A percentile compares a stretch with the other conserved stretches of the same genome.
These are phyloP conservation scores for Hyphantria cunea DNA, from an alignment of 1,140 invertebrate genomes.

Conservation along the genomic window DNA sequence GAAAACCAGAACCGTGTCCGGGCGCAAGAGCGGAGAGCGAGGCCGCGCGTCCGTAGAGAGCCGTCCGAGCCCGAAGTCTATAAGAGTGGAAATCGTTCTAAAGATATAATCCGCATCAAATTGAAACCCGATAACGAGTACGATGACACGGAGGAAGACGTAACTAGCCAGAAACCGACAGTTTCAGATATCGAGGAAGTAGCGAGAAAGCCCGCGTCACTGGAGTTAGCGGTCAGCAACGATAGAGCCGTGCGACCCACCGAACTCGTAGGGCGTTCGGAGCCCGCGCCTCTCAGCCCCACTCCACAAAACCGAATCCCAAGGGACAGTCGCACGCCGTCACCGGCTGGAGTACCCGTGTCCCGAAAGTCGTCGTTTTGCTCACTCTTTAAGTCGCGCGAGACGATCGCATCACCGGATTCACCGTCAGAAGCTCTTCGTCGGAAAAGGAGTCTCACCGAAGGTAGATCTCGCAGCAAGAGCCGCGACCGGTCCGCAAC, in stretches of 20 bases:
- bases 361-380: constrained; percentile 91
- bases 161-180: neutral
- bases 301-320: constrained; percentile 21
- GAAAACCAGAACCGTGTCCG: constrained; percentile 61
- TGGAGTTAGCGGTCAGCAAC: constrained; percentile 64
- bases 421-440: constrained; percentile 81
- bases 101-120: constrained; percentile 84
- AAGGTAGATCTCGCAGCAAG: constrained; percentile 84
- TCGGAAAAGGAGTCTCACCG: constrained; percentile 71
- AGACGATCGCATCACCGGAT: constrained; percentile 84
- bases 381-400: constrained; percentile 87
- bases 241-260: constrained; percentile 29
- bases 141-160: constrained; percentile 69
- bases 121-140: constrained; percentile 86
- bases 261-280: constrained; percentile 21
- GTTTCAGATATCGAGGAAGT: neutral
- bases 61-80: constrained; percentile 56
- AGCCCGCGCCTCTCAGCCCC: constrained; percentile 37
- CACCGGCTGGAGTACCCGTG: constrained; percentile 77
- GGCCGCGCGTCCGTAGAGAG: constrained; percentile 52
- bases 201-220: constrained; percentile 68
- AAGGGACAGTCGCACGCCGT: constrained; percentile 72
- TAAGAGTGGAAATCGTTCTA: constrained; percentile 53
- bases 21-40: constrained; percentile 55
- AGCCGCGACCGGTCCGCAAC: constrained; percentile 84